phyloP scores from a whole-genome alignment of 2,888 invertebrate genomes.

The Drosophila cracens region DNA sequence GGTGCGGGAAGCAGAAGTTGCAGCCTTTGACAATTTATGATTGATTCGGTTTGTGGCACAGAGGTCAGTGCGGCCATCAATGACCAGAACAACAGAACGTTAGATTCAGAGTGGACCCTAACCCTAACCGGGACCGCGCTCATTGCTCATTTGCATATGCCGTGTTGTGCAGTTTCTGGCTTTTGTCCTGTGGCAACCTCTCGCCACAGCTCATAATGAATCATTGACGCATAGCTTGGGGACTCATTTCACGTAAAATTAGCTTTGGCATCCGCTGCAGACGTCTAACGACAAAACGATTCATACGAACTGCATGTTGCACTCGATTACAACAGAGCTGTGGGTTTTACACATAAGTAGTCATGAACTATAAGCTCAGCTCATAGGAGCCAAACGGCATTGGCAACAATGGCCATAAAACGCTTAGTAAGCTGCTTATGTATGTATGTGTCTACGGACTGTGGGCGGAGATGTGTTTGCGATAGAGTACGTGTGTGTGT shows the following conservation, averaged over 20 bases:
- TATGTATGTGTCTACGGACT: constrained; percentile 14
- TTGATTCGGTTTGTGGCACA: constrained; percentile 61
- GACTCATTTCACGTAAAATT: constrained; percentile 78
- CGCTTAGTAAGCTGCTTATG: constrained; percentile 42
- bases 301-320: constrained; percentile 51
- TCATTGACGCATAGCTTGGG: constrained; percentile 62
- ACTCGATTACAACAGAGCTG: constrained; percentile 38
- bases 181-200: constrained; percentile 21
- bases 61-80: constrained; percentile 30
- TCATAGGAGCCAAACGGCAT: constrained; percentile 15
- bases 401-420: constrained; percentile 61
- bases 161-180: constrained; percentile 49
- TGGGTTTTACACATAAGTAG: constrained; percentile 20
- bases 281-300: constrained; percentile 68
- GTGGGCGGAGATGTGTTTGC: constrained; percentile 1
- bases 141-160: constrained; percentile 71
- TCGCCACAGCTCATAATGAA: constrained; percentile 57
- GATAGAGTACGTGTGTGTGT: neutral
- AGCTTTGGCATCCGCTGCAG: constrained; percentile 74
- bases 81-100: constrained; percentile 9
- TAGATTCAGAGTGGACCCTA: constrained; percentile 6
- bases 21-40: constrained; percentile 71
- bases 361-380: constrained; percentile 38
- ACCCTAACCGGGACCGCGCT: constrained; percentile 16
- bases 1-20: neutral